A percentile compares a stretch with the other conserved stretches of the same genome.
Conservation (phyloP, 1,140 invertebrate genomes). For the Leptinotarsa defecta region DNA sequence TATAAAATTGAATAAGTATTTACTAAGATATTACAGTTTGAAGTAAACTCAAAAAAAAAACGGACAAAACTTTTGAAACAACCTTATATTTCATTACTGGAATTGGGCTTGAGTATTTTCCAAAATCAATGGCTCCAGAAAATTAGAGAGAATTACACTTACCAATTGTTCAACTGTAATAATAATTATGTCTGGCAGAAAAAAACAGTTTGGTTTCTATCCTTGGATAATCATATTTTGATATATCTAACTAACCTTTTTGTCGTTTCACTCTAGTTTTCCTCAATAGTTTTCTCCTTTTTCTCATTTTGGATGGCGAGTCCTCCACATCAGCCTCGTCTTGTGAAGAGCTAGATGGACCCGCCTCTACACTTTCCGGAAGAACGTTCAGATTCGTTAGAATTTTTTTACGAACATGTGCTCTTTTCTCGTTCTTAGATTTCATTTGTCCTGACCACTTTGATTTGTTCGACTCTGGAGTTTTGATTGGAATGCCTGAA, state of each 20-base stretch:
- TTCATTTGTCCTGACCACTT: slow-evolving; percentile 39
- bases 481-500: slow-evolving; percentile 42
- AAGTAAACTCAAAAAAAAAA: too few relatives aligned
- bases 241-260: slow-evolving; percentile 36
- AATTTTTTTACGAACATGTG: slow-evolving; percentile 47
- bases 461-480: slow-evolving; percentile 32
- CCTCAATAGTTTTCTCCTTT: slow-evolving; percentile 52
- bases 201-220: too few relatives aligned
- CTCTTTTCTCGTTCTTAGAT: slow-evolving; percentile 42
- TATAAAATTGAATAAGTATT: too few relatives aligned
- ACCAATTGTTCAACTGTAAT: too few relatives aligned
- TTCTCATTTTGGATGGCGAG: slow-evolving; percentile 47
- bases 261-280: slow-evolving; percentile 50
- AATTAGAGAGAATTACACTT: too few relatives aligned
- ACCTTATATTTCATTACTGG: too few relatives aligned
- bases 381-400: slow-evolving; percentile 40
- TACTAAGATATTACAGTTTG: too few relatives aligned
- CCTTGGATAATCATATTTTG: too few relatives aligned
- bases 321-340: slow-evolving; percentile 53
- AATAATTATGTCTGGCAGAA: too few relatives aligned
- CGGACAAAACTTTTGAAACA: too few relatives aligned
- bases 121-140: too few relatives aligned
- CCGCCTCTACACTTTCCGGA: slow-evolving; percentile 49
- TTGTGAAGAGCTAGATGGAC: slow-evolving; percentile 52
- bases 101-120: too few relatives aligned